Conservation (phyloP, 2,113 vertebrate species). For the Rostratula benghalensis region DNA sequence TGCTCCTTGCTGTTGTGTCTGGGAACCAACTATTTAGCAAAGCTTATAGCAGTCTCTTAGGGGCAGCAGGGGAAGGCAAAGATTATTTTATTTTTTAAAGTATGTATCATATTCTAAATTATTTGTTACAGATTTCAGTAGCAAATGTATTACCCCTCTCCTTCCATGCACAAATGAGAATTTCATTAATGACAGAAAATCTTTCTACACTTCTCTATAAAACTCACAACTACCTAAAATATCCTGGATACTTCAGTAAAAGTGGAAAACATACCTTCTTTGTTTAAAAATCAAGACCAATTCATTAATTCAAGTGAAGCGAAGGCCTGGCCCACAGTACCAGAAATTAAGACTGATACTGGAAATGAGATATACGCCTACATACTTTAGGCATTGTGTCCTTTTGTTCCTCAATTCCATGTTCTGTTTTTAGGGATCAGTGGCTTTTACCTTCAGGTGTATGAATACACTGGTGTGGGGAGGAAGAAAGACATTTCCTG, state of each 20-base stretch:
- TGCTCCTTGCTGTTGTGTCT: not conserved
- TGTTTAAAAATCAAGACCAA: conserved; percentile 30
- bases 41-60: not conserved
- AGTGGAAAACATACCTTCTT: not conserved
- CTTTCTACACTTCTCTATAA: not conserved
- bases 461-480: not conserved
- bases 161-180: not conserved
- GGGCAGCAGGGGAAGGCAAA: fast-evolving
- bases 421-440: not conserved
- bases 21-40: not conserved
- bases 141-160: not conserved
- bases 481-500: not conserved
- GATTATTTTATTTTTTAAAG: not conserved
- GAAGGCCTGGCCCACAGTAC: not conserved
- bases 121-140: not conserved
- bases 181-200: not conserved
- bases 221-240: not conserved
- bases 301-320: not conserved
- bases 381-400: not conserved
- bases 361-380: not conserved
- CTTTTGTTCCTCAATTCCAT: not conserved
- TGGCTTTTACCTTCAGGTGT: not conserved
- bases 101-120: not conserved
- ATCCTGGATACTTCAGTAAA: not conserved
- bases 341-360: not conserved